A percentile compares a stretch with the other conserved stretches of the same genome.
Conservation (phyloP, 2,797 vertebrate genomes). For the Trichosurus vulpecula region DNA sequence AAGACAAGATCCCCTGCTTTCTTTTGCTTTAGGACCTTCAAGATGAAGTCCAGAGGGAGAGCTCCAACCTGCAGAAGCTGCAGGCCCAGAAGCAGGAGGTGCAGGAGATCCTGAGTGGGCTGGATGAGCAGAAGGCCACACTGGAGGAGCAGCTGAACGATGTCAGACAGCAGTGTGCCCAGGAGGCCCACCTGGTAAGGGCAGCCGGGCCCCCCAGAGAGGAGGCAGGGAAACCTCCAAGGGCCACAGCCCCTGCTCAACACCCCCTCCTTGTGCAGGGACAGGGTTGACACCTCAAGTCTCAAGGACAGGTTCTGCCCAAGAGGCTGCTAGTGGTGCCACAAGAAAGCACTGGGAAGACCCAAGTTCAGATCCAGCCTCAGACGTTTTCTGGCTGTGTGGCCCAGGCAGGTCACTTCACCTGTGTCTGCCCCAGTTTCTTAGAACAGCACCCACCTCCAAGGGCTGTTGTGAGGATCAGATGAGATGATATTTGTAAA, state of each 20-base stretch:
- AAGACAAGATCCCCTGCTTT: constrained; percentile 56
- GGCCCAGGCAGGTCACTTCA: background rate
- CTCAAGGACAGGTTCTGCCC: background rate
- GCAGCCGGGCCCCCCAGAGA: background rate
- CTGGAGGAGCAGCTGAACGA: constrained; percentile 94
- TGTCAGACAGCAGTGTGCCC: constrained; percentile 92
- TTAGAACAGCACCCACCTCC: background rate
- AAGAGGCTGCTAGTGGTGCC: background rate
- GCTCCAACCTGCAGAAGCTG: constrained; percentile 90
- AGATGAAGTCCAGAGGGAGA: constrained; percentile 94
- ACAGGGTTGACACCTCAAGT: too few species aligned
- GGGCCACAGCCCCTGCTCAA: too few species aligned
- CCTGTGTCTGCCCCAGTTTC: background rate
- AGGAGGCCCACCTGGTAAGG: constrained; percentile 93
- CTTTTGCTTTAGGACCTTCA: constrained; percentile 91
- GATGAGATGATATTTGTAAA: background rate
- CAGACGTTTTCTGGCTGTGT: background rate
- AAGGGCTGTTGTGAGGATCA: too few species aligned
- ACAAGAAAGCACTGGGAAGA: background rate
- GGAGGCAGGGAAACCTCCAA: too few species aligned
- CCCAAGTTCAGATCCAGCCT: background rate
- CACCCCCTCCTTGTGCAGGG: too few species aligned
- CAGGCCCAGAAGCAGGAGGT: constrained; percentile 94
- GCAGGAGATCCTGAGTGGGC: constrained; percentile 92
- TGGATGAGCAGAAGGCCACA: constrained; percentile 94